Evolutionary conservation across 2,797 vertebrate genomes (phyloP), one percentile per base, ranked within the genome.

Genomic region (Smutsia temminckii): DNA sequence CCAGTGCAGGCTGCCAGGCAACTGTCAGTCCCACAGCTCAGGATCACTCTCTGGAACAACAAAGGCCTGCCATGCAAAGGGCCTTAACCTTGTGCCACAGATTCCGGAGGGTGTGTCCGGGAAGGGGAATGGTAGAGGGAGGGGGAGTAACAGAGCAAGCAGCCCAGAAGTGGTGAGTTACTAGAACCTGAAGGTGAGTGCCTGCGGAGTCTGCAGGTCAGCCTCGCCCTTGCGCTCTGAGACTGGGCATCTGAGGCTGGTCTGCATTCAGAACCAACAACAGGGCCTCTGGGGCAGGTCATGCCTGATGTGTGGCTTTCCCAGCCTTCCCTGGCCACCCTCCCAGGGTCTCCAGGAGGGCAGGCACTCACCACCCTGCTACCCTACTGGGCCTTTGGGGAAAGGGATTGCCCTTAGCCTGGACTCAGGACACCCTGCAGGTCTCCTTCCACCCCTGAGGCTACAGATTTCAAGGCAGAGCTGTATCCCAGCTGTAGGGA

Each of bases 1-100:
- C 21, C 27, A 1, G 13, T 66, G 40, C 34, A 49, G 81, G 91
- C 90, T 95, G 89, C 93, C 86, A 81, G 72, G 95, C 89, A 95
- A 95, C 95, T 49, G 17, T 91, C 32, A 21, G 72, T 68, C 89
- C 74, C 42, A 4, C 12, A 61, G 49, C 84, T 72, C 10, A 2
- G 25, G n/a, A 64, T 93, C 18, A 14, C 29, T 93, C 27, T 72
- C 55, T 53, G 16, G 23, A 68, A 88, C 53, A 51, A 32, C 3
- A 1, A 64, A 85, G 55, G 5, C 55, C 27, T 64, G n/a, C 29
- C 74, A 74, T 0, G 6, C n/a, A 29, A 57, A 80, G 32, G 29
- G 80, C 37, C 83, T 42, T 85, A 57, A 71, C 6, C 57, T 69
- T 85, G 74, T 68, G 77, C 71, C 53, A 2, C 29, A 23, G 92